A percentile compares a stretch with the other conserved stretches of the same genome.
Conservation (phyloP, 2,888 invertebrate genomes). For the Rhynchonema sp. region DNA sequence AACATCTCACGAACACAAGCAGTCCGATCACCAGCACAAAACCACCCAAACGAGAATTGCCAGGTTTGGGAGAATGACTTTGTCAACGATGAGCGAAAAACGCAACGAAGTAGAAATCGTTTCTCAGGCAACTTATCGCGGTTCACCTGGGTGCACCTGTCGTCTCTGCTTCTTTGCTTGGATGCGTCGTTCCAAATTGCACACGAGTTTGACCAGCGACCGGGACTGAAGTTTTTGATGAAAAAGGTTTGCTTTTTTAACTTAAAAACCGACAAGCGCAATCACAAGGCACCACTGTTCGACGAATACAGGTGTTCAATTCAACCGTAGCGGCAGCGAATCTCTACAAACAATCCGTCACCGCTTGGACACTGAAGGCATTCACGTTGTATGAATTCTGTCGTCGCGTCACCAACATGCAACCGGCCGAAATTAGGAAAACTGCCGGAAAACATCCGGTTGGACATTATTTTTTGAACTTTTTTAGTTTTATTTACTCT, state of each 20-base stretch:
- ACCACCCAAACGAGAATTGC: too few relatives aligned
- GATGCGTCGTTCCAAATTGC: constrained; percentile 62
- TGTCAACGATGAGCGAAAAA: too few relatives aligned
- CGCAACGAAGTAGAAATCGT: not conserved
- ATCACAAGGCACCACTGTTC: too few relatives aligned
- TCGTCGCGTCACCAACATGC: not conserved
- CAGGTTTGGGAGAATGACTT: too few relatives aligned
- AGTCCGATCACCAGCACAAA: too few relatives aligned
- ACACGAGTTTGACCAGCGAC: constrained; percentile 65
- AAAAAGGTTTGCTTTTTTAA: constrained; percentile 51
- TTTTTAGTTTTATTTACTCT: too few relatives aligned
- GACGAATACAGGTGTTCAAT: constrained; percentile 44
- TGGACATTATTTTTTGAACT: too few relatives aligned
- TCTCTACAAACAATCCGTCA: constrained; percentile 74
- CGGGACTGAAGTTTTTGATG: constrained; percentile 74
- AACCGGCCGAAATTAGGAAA: not conserved
- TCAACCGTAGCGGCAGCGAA: constrained; percentile 66
- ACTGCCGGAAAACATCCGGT: not conserved
- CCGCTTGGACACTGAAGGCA: constrained; percentile 57
- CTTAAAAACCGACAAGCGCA: too few relatives aligned
- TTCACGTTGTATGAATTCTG: constrained; percentile 24
- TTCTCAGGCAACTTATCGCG: not conserved
- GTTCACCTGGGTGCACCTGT: not conserved
- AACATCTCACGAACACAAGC: constrained; percentile 12
- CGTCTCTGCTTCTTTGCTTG: constrained; percentile 29